Base-by-base conservation (phyloP, 2,888 invertebrate species). In the Dicranocentrus wangi region DNA sequence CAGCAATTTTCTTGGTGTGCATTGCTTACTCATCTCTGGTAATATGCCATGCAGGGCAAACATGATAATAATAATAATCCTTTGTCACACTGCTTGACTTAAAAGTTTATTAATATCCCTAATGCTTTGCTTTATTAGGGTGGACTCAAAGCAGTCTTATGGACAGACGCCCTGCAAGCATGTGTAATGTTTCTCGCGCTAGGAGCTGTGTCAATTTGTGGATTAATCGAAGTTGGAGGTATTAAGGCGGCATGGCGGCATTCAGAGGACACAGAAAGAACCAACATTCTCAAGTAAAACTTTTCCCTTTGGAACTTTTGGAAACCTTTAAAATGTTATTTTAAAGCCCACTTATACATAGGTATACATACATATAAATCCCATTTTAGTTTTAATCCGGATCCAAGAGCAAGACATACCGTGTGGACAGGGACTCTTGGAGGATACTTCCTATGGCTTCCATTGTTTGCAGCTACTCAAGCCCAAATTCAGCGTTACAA, bases 401-500 rank as follows among this genome's bases (percentile, higher is more conserved):
- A 61, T 43, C 82, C 82, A 21, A 66, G 85, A 43, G 76, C 84
- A 10, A 53, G 85, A n/a, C 84, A 85, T 43, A 84, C 84, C 1
- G 66, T 84, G 21, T 85, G 84, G 84, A 83, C 85, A 1, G 70
- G 73, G 3, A 61, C 66, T 1, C 55, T 86, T 42, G 86, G 84
- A 19, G 85, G 83, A 1, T 81, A 60, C 66, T 81, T 86, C n/a
- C 53, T 82, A 1, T 84, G 83, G 83, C 25, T 84, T 7, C 83
- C 84, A n/a, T 25, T 86, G 8, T 85, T 84, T 73, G 85, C 53
- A 25, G 83, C 79, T 7, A 84, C 84, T 0, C 85, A 85, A 43
- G 83, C 85, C 10, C 84, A 85, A 72, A 79, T 85, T 53, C 85
- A 85, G 43, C 76, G 85, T 5, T 85, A 85, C 53, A 82, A 82